Conservation (phyloP, 2,888 invertebrate genomes). For the Charanyca ferruginea region DNA sequence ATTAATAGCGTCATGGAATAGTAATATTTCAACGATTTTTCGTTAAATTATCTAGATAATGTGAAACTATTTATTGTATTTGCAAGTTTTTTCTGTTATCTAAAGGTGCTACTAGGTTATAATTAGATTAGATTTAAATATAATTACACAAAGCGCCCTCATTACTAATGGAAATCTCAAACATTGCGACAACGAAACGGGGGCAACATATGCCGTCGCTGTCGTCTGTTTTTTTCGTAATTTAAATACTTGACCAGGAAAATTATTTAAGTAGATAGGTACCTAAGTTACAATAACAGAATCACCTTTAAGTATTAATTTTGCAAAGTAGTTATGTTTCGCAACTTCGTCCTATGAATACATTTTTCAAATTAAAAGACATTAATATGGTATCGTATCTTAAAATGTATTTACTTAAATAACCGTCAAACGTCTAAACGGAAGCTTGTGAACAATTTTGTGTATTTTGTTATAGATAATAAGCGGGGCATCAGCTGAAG, state of each 20-base stretch:
- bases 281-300: no score
- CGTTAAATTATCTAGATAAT: conserved; percentile 41
- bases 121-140: conserved; percentile 48
- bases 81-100: conserved; percentile 48
- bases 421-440: not conserved
- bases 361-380: no score
- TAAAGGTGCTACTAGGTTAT: conserved; percentile 24
- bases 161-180: conserved; percentile 24
- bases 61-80: conserved; percentile 37
- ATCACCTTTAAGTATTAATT: no score
- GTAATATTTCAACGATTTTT: conserved; percentile 29
- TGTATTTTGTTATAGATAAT: conserved; percentile 69
- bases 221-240: not conserved
- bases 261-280: no score
- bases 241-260: not conserved
- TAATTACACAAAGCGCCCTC: conserved; percentile 38
- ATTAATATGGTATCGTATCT: no score
- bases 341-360: no score
- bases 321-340: no score
- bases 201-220: not conserved
- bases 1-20: conserved; percentile 15
- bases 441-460: not conserved
- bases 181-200: conserved; percentile 19
- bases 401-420: no score
- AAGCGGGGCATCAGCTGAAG: conserved; percentile 88